phyloP scores from a whole-genome alignment of 2,888 invertebrate genomes.

The Galerucella calmariensis region DNA sequence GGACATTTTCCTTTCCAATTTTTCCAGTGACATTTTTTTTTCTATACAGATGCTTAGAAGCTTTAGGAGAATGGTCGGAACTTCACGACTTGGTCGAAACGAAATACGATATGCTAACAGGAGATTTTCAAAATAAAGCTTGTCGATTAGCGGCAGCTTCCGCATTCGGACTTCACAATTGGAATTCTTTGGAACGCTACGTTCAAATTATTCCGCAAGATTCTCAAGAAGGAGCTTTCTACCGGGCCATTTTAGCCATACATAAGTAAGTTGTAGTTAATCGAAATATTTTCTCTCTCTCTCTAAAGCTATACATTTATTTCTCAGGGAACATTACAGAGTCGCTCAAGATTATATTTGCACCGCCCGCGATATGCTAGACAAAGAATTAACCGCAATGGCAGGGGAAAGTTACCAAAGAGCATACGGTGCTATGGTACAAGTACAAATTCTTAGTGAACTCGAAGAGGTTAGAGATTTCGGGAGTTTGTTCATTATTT shows the following conservation, averaged over 20 bases:
- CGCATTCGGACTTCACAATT: conserved; percentile 95
- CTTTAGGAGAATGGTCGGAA: conserved; percentile 95
- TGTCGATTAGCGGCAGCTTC: conserved; percentile 94
- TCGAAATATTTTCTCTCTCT: no score
- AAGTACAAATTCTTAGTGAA: conserved; percentile 96
- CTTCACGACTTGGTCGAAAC: conserved; percentile 83
- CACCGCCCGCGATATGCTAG: conserved; percentile 91
- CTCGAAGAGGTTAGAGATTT: conserved; percentile 79
- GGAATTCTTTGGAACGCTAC: conserved; percentile 92
- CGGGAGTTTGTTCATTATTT: not conserved
- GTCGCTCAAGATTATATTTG: conserved; percentile 79
- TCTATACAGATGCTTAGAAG: conserved; percentile 79
- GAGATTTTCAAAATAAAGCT: conserved; percentile 74
- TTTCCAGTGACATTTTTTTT: not conserved
- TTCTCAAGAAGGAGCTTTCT: conserved; percentile 95
- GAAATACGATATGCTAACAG: conserved; percentile 75
- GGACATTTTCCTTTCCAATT: not conserved
- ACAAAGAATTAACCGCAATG: conserved; percentile 96
- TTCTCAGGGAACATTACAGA: conserved; percentile 69
- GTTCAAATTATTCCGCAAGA: conserved; percentile 90
- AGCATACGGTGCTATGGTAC: conserved; percentile 95
- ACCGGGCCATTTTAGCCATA: conserved; percentile 91
- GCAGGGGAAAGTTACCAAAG: conserved; percentile 96
- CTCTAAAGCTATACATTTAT: not conserved
- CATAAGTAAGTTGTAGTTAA: conserved; percentile 67